Base-by-base conservation (phyloP, 1,140 invertebrate genomes). In the Atta texana region DNA sequence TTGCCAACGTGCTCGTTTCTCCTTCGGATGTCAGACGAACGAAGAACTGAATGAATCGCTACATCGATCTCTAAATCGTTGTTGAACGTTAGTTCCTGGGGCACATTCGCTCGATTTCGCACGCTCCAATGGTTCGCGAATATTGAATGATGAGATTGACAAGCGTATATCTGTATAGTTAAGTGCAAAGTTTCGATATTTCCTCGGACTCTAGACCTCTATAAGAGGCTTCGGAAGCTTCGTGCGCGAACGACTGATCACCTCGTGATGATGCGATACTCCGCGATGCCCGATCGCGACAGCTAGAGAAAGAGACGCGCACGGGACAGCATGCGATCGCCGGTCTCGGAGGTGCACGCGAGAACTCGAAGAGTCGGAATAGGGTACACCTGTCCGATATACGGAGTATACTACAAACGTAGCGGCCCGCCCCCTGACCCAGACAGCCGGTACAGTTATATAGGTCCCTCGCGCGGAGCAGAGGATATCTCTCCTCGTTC, bases 371-470 rank as follows among this genome's bases (percentile, higher is more conserved):
- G 92, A 94, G 92, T 93, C 93, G 93, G 95, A 96, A 95, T 96
- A 95, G 94, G 93, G 95, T 95, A 94, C 95, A 96, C 95, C 95
- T 96, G 96, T 96, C 94, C 93, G 92, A 94, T 95, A 94, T 94
- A 95, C 94, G 92, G 95, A 94, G 92, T 94, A 94, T 93, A 95
- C 94, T 95, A 95, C 93, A 94, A 93, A 93, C 92, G 90, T 92
- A 92, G 92, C 91, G 94, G 94, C 95, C 95, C 95, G 95, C 96
- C 96, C 96, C 95, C 95, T 96, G 96, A 96, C 96, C 96, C 96
- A 96, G 96, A 96, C 96, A 96, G 94, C 92, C 92, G 92, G 94
- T 96, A 96, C 95, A 96, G 95, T 96, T 96, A 96, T 95, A 93
- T 94, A 94, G 94, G 94, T 94, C 92, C 93, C 94, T 92, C 89